Base-by-base conservation (phyloP, 2,888 invertebrate species). In the Mythimna vitellina region DNA sequence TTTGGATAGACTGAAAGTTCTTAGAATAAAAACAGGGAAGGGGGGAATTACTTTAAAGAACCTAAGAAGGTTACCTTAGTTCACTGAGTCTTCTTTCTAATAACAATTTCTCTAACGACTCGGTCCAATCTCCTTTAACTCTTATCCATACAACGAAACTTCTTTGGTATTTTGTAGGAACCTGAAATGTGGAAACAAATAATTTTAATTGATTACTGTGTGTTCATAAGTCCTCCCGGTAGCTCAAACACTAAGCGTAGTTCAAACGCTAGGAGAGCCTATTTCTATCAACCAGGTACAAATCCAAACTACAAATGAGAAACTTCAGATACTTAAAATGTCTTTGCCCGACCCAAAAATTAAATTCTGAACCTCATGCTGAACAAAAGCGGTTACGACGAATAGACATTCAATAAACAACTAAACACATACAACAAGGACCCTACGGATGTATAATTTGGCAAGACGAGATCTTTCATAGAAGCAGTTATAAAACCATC, bases 81-180 rank as follows among this genome's bases (percentile, higher is more conserved):
- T 89, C 89, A 76, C 84, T 87, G 6, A 87, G 85, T 65, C 89
- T 89, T 67, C 80, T 91, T 80, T 92, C 92, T 68, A 93, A 81
- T 29, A 95, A 79, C 68, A 93, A 68, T 79, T 89, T 93, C 78
- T 95, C 94, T 69, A 96, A 90, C 70, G 93, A 89, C 87, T 95
- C 93, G 58, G 96, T 96, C 96, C 96, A 97, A 87, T 97, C 96
- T 6, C 96, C 96, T 76, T 94, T 94, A 6, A 95, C 93, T 87
- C 96, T 93, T 75, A 96, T 95, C 93, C 96, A 96, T 76, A 97
- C 89, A 20, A 92, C 91, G 78, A 96, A 96, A 78, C 90, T 90
- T 86, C 92, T 92, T 88, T 94, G 91, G 86, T 90, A 89, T 88
- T 87, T 79, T 70, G 92, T 93, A 82, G 96, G 96, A 88, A 96